Evolutionary conservation across 2,113 vertebrate species (phyloP), one percentile per base, ranked within the genome.

Genomic region (Tor tambroides): DNA sequence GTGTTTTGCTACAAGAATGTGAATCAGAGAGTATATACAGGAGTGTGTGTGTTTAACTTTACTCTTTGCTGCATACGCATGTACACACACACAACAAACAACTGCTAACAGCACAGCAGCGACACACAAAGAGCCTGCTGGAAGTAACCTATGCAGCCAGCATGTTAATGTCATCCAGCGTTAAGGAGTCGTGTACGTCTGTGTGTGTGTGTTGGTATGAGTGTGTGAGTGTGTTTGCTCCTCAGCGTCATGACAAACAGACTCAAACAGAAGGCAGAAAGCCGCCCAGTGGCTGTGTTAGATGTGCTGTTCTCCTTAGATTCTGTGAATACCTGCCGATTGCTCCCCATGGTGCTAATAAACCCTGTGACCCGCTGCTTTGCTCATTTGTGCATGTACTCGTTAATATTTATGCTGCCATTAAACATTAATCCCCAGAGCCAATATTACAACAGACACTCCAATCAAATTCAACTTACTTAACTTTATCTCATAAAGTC

Each of bases 101-200:
- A 78, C 43, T 77, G 32, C 81, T 85, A 83, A 89, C 75, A 87
- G 61, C 86, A 90, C 75, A 81, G 85, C 65, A 49, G 26, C 15
- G 87, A 85, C 56, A 86, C 80, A 87, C 84, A 90, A 88, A 86
- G 85, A 87, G 86, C 83, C 88, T 89, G 88, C 88, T 89, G 86
- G 88, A 84, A 87, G 83, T 88, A 49, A 87, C 87, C 89, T 90
- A 88, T 90, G 87, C 85, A 84, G 85, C 67, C 87, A 87, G 87
- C 84, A 88, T 84, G 87, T 78, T 88, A 88, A 87, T 87, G 82
- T 72, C 86, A 84, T 46, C 67, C 84, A 80, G 46, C 23, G 35
- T 86, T 80, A 59, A 54, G 41, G 38, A 30, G 71, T 43, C 80
- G 43, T 89, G 83, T 87, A 86, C 61, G 85, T 61, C 23, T 61